Conservation (phyloP, 2,113 vertebrate genomes). For the Nestor notabilis region DNA sequence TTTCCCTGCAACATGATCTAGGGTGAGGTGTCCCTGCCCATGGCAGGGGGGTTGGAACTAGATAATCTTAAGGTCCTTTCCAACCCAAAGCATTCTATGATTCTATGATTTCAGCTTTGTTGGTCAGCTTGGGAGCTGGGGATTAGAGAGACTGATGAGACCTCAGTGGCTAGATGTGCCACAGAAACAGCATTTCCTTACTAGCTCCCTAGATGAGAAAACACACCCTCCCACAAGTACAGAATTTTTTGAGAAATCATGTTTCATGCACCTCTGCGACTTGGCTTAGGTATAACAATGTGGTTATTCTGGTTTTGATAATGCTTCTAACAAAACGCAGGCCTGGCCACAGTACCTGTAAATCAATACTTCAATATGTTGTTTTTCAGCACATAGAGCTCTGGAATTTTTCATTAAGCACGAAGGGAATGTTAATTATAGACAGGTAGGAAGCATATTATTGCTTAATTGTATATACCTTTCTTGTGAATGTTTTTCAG, state of each 20-base stretch:
- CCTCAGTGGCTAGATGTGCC: neutral
- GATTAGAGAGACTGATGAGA: neutral
- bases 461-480: neutral
- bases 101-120: neutral
- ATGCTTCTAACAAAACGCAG: neutral
- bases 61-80: neutral
- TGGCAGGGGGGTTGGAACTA: neutral
- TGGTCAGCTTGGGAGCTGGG: neutral
- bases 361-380: neutral
- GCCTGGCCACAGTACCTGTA: neutral
- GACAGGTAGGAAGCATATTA: conserved; percentile 65
- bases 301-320: neutral
- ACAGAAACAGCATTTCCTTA: neutral
- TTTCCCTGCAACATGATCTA: neutral
- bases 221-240: neutral
- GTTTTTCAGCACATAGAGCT: conserved; percentile 78
- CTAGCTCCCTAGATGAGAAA: neutral
- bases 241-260: neutral
- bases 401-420: conserved; percentile 74
- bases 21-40: neutral
- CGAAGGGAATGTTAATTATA: conserved; percentile 70
- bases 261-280: neutral
- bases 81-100: neutral
- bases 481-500: neutral
- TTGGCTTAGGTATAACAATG: neutral